phyloP scores from a whole-genome alignment of 2,888 invertebrate genomes.

The Drosophila imparisetae region DNA sequence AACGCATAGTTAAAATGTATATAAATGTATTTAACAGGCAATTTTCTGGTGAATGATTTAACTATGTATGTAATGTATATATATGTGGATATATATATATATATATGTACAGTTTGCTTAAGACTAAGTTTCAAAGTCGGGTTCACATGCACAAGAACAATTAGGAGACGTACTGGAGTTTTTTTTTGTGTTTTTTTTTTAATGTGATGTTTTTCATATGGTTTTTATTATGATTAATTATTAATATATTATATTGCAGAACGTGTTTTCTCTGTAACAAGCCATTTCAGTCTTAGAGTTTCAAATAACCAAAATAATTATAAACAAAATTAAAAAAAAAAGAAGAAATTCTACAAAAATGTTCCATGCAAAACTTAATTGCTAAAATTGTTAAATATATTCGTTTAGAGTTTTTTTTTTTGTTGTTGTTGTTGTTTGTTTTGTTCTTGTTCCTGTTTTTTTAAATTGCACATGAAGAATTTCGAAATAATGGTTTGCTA shows the following conservation, averaged over 20 bases:
- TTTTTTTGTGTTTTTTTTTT: slow-evolving; percentile 36
- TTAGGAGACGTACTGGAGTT: slow-evolving; percentile 28
- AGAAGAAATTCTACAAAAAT: slow-evolving; percentile 26
- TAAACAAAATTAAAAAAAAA: slow-evolving; percentile 22
- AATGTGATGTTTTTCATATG: slow-evolving; percentile 39
- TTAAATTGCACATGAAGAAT: slow-evolving; percentile 53
- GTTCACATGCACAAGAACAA: slow-evolving; percentile 62
- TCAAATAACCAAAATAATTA: slow-evolving; percentile 76
- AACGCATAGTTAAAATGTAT: slow-evolving; percentile 66
- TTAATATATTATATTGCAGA: slow-evolving; percentile 59
- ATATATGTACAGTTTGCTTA: slow-evolving; percentile 59
- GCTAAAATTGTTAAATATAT: slow-evolving; percentile 54
- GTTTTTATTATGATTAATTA: slow-evolving; percentile 23
- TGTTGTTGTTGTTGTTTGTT: slow-evolving; percentile 26
- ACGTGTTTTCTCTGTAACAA: slow-evolving; percentile 77
- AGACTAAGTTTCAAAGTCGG: slow-evolving; percentile 59
- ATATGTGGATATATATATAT: slow-evolving; percentile 27
- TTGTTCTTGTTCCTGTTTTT: slow-evolving; percentile 39
- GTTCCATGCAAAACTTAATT: slow-evolving; percentile 52
- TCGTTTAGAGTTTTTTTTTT: slow-evolving; percentile 27
- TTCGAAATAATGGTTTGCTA: slow-evolving; percentile 80
- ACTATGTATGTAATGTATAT: slow-evolving; percentile 30
- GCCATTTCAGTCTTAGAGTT: slow-evolving; percentile 84
- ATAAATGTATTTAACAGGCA: slow-evolving; percentile 82
- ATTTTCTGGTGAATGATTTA: slow-evolving; percentile 73